Evolutionary conservation across 2,888 invertebrate species (phyloP).

Genomic region (Oscheius onirici): DNA sequence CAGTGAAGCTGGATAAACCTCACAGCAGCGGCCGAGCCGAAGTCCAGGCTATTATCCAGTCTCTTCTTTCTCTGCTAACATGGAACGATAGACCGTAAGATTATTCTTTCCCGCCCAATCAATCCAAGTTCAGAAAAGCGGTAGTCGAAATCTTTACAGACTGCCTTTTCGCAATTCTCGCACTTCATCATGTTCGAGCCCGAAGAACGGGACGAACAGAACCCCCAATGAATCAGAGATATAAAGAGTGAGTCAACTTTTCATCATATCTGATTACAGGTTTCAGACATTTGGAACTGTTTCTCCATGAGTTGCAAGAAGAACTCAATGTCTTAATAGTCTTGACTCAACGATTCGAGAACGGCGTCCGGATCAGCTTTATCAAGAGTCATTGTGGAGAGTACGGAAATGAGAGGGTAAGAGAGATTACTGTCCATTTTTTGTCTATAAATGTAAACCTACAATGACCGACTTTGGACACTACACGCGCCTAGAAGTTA

Average conservation of each 20-base stretch:
- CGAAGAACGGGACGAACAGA: not conserved
- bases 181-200: not conserved
- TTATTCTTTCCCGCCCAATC: not conserved
- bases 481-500: too few relatives aligned
- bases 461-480: too few relatives aligned
- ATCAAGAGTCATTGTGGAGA: slow-evolving; percentile 14
- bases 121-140: not conserved
- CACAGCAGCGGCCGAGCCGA: slow-evolving; percentile 15
- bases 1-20: slow-evolving; percentile 1
- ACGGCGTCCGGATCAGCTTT: not conserved
- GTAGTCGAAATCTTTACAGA: slow-evolving; percentile 4
- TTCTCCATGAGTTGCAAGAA: too few relatives aligned
- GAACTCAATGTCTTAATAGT: slow-evolving; percentile 2
- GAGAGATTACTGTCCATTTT: too few relatives aligned
- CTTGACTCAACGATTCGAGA: not conserved
- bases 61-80: not conserved
- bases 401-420: slow-evolving; percentile 20
- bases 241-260: not conserved
- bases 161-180: slow-evolving; percentile 3
- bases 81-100: not conserved
- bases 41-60: slow-evolving; percentile 13
- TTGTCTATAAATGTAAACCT: too few relatives aligned
- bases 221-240: not conserved
- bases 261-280: not conserved
- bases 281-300: too few relatives aligned